These are phyloP conservation scores for Trissolcus japonicus DNA, from an alignment of 2,888 invertebrate species.

Conservation along the genomic window DNA sequence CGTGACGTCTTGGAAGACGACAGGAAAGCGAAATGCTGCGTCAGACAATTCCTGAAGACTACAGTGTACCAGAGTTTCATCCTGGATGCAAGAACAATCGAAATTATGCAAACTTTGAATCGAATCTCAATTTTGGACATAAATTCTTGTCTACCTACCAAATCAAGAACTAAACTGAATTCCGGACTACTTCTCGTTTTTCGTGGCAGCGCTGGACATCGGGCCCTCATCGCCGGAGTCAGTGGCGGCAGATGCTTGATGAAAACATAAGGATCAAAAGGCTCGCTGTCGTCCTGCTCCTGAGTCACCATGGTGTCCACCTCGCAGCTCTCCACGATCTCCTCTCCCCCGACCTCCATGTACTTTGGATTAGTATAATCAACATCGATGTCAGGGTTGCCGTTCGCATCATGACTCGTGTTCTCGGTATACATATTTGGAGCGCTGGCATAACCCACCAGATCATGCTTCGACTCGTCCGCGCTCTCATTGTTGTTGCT, in stretches of 20 bases:
- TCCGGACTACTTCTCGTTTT: slow-evolving; percentile 95
- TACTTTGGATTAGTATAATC: slow-evolving; percentile 72
- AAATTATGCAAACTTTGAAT: neutral
- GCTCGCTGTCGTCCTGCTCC: slow-evolving; percentile 83
- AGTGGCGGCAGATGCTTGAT: slow-evolving; percentile 93
- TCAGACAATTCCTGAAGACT: slow-evolving; percentile 93
- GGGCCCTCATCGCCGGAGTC: slow-evolving; percentile 84
- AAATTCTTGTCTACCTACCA: slow-evolving; percentile 64
- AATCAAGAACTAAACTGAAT: slow-evolving; percentile 86
- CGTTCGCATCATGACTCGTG: slow-evolving; percentile 66
- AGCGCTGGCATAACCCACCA: slow-evolving; percentile 59
- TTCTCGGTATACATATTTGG: slow-evolving; percentile 63
- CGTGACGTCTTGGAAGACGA: slow-evolving; percentile 92
- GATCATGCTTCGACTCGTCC: slow-evolving; percentile 64
- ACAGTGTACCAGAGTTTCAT: slow-evolving; percentile 97
- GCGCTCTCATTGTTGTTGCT: slow-evolving; percentile 67
- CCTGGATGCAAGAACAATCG: slow-evolving; percentile 77
- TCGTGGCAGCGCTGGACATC: slow-evolving; percentile 90
- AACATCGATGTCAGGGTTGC: slow-evolving; percentile 66
- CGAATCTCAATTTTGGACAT: neutral
- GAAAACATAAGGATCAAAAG: slow-evolving; percentile 93
- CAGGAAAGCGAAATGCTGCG: slow-evolving; percentile 95
- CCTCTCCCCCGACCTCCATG: slow-evolving; percentile 72
- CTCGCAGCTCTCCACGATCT: slow-evolving; percentile 73
- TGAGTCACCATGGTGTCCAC: slow-evolving; percentile 74